These are phyloP conservation scores for Eulemur albifrons DNA, from an alignment of 2,797 vertebrate species.

Conservation along the genomic window DNA sequence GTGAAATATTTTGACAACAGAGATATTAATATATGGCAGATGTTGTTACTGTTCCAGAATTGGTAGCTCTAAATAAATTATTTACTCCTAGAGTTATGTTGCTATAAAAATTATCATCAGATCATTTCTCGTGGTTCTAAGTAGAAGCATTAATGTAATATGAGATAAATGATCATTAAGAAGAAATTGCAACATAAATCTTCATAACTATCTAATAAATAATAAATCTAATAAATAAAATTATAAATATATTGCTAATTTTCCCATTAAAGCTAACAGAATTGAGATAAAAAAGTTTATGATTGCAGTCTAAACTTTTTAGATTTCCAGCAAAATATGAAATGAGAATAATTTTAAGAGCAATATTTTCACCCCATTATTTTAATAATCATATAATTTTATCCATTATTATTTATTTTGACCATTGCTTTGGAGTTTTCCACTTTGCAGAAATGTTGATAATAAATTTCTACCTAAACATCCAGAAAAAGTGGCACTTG, in stretches of 20 bases:
- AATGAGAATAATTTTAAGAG: not conserved
- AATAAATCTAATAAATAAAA: not conserved
- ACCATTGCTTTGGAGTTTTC: not conserved
- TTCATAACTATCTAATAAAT: not conserved
- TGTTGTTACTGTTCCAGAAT: not conserved
- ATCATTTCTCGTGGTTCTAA: not conserved
- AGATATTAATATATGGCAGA: not conserved
- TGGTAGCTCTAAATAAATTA: not conserved
- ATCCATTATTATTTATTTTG: not conserved
- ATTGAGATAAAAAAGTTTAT: not conserved
- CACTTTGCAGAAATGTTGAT: not conserved
- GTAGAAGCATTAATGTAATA: not conserved
- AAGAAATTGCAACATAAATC: not conserved
- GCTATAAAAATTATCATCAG: not conserved
- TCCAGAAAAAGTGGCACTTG: not conserved
- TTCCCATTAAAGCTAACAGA: not conserved
- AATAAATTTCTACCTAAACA: not conserved
- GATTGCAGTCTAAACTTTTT: not conserved
- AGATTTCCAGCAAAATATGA: not conserved
- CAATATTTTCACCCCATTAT: not conserved
- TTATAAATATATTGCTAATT: not conserved
- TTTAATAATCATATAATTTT: not conserved
- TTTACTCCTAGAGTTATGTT: not conserved
- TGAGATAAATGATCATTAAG: not conserved
- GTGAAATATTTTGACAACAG: conserved; percentile 7